Evolutionary conservation across 2,888 invertebrate genomes (phyloP), one percentile per base, ranked within the genome.

Genomic region (Dendrolimus houi): DNA sequence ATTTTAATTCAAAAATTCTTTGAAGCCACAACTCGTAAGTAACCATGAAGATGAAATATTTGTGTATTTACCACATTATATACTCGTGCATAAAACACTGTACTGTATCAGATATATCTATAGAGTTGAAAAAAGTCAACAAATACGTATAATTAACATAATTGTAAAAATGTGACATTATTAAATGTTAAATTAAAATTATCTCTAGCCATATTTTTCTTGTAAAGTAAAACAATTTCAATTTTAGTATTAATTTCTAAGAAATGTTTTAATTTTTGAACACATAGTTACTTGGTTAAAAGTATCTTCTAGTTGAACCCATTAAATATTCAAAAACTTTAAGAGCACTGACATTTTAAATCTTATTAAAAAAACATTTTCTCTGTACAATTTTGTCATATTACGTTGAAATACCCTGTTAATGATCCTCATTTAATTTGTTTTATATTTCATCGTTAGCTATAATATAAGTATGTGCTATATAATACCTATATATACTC

Each of bases 21-120:
- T 64, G 66, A 74, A 76, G 70, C 66, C 71, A 63, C 47, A 57
- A 10, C 63, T 66, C 65, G 67, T 64, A 47, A 67, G 68, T 64
- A 64, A 67, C 75, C 75, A 69, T 68, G 70, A 71, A 76, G 72
- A 80, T 85, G 54, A 42, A 53, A 55, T 60, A 54, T 53, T 56
- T 57, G 56, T 63, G 60, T 58, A 60, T 59, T 57, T 57, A 40
- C 29, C 52, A 54, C 40, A 54, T 29, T 54, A 9, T 54, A 52
- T 52, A 42, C 42, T 41, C 13, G 29, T 53, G 14, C 9, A 47
- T 14, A 55, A 10, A 14, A n/a, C n/a, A 12, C 42, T 47, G 9
- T 8, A 47, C 47, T 47, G 12, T 10, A 47, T 47, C 47, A 47
- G 47, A 8, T 10, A 6, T 47, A 47, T 47, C 47, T 9, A 47